These are phyloP conservation scores for Zeus faber DNA, from an alignment of 2,113 vertebrate genomes.

Conservation along the genomic window DNA sequence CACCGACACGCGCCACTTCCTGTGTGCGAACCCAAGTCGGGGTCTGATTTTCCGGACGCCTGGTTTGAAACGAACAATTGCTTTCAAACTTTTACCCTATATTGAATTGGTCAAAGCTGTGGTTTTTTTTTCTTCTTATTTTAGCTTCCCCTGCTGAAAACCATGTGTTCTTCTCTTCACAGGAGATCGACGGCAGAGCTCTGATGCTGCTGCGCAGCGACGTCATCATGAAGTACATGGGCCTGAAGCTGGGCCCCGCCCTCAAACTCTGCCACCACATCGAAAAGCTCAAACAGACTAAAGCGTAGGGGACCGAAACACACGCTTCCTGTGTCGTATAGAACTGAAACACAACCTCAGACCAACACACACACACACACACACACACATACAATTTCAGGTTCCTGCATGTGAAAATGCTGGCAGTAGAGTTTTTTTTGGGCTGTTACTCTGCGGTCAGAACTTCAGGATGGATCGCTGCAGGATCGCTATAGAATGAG, in stretches of 20 bases:
- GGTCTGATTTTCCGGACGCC: no score
- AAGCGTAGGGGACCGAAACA: slow-evolving; percentile 65
- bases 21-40: no score
- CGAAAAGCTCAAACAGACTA: slow-evolving; percentile 88
- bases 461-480: slow-evolving; percentile 27
- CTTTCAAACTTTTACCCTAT: no score
- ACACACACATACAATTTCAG: slow-evolving; percentile 10
- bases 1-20: no score
- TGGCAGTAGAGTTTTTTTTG: neutral
- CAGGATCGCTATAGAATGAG: no score
- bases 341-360: slow-evolving; percentile 31
- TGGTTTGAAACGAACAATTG: no score
- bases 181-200: slow-evolving; percentile 96
- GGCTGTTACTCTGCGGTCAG: neutral
- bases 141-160: no score
- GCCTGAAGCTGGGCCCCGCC: slow-evolving; percentile 89
- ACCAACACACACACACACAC: slow-evolving; percentile 15
- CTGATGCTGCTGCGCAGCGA: slow-evolving; percentile 88
- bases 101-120: no score
- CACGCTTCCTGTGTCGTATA: slow-evolving; percentile 1
- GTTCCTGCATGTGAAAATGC: neutral
- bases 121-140: no score
- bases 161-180: slow-evolving; percentile 28
- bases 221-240: slow-evolving; percentile 95
- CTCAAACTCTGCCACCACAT: slow-evolving; percentile 93